Percentiles rank a stretch among this genome's conserved stretches.
Conservation (phyloP, 1,140 invertebrate species). For the Harlomillsia oculata region DNA sequence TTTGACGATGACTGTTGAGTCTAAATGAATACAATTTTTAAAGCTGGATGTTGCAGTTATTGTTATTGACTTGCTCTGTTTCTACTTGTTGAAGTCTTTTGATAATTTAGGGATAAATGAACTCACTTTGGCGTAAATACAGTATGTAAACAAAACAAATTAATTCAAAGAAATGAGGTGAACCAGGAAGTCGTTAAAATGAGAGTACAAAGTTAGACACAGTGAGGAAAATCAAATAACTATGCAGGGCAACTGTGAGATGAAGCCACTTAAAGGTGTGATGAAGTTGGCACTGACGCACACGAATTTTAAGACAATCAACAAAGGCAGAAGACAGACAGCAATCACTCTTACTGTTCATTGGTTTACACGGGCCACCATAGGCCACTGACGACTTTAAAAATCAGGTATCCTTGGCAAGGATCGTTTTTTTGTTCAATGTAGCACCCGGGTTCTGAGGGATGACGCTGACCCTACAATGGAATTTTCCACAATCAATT, state of each 20-base stretch:
- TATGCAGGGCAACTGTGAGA: slow-evolving; percentile 73
- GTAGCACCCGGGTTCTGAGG: not conserved
- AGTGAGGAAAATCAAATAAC: slow-evolving; percentile 68
- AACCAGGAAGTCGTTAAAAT: slow-evolving; percentile 9
- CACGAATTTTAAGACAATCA: slow-evolving; percentile 51
- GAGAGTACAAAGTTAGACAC: slow-evolving; percentile 54
- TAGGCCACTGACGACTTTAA: not conserved
- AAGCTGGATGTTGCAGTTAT: too few species aligned
- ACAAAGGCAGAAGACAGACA: slow-evolving; percentile 15
- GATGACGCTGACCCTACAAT: not conserved
- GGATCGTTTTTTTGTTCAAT: slow-evolving; percentile 8
- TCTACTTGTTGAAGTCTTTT: too few species aligned
- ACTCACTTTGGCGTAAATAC: too few species aligned
- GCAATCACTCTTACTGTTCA: slow-evolving; percentile 18
- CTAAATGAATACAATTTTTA: too few species aligned
- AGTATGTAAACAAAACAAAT: not conserved
- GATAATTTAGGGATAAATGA: too few species aligned
- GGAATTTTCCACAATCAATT: not conserved
- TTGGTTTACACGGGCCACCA: slow-evolving; percentile 13
- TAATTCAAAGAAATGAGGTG: slow-evolving; percentile 30
- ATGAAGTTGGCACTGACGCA: slow-evolving; percentile 69
- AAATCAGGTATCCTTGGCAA: not conserved
- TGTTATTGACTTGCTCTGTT: too few species aligned
- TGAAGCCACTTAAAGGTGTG: slow-evolving; percentile 88
- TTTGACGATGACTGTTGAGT: too few species aligned